Conservation (phyloP, 2,797 vertebrate species). For the Sebastes oblongus region DNA sequence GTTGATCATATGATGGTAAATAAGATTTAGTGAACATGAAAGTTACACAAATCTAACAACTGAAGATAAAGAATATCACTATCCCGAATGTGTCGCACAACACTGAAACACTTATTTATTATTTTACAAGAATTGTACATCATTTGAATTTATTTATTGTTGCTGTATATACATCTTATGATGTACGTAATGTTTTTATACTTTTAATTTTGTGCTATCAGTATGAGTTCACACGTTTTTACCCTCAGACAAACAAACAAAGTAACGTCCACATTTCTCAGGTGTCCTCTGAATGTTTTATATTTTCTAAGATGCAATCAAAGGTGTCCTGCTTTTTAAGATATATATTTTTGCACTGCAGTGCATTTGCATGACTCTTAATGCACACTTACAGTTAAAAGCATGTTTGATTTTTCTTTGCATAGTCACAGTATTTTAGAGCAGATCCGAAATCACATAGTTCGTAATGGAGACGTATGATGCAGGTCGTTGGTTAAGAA, state of each 20-base stretch:
- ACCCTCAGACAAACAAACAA: constrained; percentile 46
- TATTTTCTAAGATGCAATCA: constrained; percentile 73
- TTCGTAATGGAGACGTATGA: background rate
- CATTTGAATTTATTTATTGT: constrained; percentile 20
- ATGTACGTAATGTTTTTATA: constrained; percentile 48
- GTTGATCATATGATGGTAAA: constrained; percentile 18
- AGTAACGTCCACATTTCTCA: constrained; percentile 75
- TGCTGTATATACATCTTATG: constrained; percentile 46
- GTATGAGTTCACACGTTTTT: constrained; percentile 45
- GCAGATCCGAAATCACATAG: background rate
- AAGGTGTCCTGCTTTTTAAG: constrained; percentile 66
- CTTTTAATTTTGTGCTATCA: constrained; percentile 47
- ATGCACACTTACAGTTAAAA: constrained; percentile 48
- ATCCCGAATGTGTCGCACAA: constrained; percentile 27
- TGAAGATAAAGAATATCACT: constrained; percentile 24
- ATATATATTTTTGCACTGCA: constrained; percentile 73
- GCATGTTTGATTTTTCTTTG: constrained; percentile 43
- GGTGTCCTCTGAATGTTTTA: constrained; percentile 80
- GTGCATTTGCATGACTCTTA: constrained; percentile 73
- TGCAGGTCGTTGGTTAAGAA: constrained; percentile 2
- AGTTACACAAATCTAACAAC: constrained; percentile 5
- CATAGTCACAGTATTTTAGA: constrained; percentile 19
- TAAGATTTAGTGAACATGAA: constrained; percentile 4
- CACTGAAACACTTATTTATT: constrained; percentile 4
- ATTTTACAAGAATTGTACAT: constrained; percentile 26